phyloP scores from a whole-genome alignment of 2,113 vertebrate genomes.

The Lepidiolamprologus cunningtoni region DNA sequence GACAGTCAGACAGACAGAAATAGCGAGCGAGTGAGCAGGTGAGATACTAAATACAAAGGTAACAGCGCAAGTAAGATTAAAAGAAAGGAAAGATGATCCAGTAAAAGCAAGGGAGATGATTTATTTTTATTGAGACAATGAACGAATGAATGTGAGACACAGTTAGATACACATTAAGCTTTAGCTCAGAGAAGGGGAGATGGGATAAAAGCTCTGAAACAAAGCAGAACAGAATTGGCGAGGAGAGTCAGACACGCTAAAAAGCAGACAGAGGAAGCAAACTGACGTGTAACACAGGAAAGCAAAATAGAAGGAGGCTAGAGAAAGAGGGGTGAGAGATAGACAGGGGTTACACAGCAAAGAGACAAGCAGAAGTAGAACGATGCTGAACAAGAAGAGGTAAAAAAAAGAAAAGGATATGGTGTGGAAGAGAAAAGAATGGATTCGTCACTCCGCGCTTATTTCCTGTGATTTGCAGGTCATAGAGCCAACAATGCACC shows the following conservation, averaged over 20 bases:
- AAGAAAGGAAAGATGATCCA: slow-evolving; percentile 16
- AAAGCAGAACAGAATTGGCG: slow-evolving; percentile 22
- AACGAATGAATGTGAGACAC: slow-evolving; percentile 30
- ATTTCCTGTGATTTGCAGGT: slow-evolving; percentile 42
- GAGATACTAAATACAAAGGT: slow-evolving; percentile 22
- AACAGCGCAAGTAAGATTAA: slow-evolving; percentile 38
- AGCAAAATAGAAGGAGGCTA: background rate
- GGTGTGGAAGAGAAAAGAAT: slow-evolving; percentile 31
- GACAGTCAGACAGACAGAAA: background rate
- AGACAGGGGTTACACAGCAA: slow-evolving; percentile 17
- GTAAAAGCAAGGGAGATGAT: slow-evolving; percentile 24
- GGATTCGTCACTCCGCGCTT: slow-evolving; percentile 44
- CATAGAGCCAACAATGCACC: slow-evolving; percentile 61
- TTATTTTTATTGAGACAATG: slow-evolving; percentile 40
- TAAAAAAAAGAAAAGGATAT: background rate
- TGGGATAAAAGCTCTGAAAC: slow-evolving; percentile 18
- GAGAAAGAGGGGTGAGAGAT: slow-evolving; percentile 12
- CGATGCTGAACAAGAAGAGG: background rate
- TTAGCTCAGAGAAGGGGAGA: background rate
- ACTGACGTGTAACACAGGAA: background rate
- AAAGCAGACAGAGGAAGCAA: slow-evolving; percentile 17
- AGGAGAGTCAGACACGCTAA: slow-evolving; percentile 5
- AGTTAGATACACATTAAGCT: background rate
- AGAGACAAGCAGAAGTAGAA: slow-evolving; percentile 35
- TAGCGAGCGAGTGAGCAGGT: background rate